These are phyloP conservation scores for Acholoe squamosa DNA, from an alignment of 2,888 invertebrate genomes.

Conservation along the genomic window DNA sequence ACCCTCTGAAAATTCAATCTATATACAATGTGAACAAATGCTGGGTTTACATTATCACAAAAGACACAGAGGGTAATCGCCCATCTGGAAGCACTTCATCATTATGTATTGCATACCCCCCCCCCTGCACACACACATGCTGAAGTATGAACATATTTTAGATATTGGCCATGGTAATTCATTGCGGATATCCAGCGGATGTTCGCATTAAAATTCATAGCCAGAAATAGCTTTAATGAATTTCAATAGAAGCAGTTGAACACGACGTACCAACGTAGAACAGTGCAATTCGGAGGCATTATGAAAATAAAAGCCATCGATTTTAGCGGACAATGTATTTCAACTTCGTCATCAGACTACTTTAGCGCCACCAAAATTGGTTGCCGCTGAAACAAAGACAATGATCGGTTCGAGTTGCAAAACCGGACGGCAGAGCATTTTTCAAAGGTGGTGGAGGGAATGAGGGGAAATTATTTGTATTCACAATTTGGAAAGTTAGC, in stretches of 20 bases:
- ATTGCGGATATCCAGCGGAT: neutral
- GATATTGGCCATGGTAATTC: no score
- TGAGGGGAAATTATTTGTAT: conserved; percentile 28
- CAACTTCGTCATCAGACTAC: conserved; percentile 39
- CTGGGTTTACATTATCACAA: no score
- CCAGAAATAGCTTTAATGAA: conserved; percentile 30
- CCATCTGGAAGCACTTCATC: no score
- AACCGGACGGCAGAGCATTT: neutral
- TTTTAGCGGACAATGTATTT: conserved; percentile 45
- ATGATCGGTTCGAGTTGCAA: conserved; percentile 7
- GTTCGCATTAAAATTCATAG: conserved; percentile 6
- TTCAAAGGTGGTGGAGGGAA: neutral
- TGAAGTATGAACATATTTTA: no score
- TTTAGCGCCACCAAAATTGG: neutral
- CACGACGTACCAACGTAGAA: neutral
- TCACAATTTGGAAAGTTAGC: conserved; percentile 24
- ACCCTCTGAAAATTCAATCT: no score
- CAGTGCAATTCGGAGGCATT: neutral
- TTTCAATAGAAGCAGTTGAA: neutral
- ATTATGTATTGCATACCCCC: no score
- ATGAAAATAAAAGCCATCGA: neutral
- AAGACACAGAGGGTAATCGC: no score
- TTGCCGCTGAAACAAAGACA: conserved; percentile 1
- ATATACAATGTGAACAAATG: no score
- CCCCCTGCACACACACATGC: no score